Conservation (phyloP, 2,113 vertebrate genomes). For the Raja brachyura region DNA sequence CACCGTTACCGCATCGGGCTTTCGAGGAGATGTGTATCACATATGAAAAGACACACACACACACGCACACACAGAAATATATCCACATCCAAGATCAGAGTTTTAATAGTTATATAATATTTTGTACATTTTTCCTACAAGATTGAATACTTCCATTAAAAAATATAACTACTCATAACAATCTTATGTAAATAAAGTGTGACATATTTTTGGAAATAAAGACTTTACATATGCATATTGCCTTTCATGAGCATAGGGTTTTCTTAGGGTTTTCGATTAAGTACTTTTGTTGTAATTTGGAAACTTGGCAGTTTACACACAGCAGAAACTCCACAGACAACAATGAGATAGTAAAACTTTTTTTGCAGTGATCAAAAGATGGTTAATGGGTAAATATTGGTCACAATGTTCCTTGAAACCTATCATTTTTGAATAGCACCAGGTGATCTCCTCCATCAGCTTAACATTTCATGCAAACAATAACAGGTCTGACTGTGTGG, state of each 20-base stretch:
- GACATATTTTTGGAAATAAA: background rate
- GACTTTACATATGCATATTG: background rate
- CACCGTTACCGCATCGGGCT: too few species aligned
- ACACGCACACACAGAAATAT: too few species aligned
- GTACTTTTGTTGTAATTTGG: background rate
- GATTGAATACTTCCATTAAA: too few species aligned
- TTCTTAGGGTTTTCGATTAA: background rate
- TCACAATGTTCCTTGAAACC: background rate
- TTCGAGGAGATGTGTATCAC: too few species aligned
- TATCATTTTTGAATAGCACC: background rate
- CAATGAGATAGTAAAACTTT: background rate
- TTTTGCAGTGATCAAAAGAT: background rate
- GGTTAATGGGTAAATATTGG: background rate
- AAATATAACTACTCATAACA: too few species aligned
- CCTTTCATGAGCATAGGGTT: background rate
- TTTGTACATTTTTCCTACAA: too few species aligned
- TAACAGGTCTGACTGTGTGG: background rate
- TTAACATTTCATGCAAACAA: background rate
- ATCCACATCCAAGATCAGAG: too few species aligned
- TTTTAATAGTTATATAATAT: too few species aligned
- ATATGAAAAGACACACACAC: too few species aligned
- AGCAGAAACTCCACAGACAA: background rate
- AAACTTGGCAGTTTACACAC: background rate
- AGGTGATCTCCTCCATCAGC: background rate
- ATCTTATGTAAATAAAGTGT: background rate